phyloP scores from a whole-genome alignment of 2,113 vertebrate species.

The Coreoperca whiteheadi region DNA sequence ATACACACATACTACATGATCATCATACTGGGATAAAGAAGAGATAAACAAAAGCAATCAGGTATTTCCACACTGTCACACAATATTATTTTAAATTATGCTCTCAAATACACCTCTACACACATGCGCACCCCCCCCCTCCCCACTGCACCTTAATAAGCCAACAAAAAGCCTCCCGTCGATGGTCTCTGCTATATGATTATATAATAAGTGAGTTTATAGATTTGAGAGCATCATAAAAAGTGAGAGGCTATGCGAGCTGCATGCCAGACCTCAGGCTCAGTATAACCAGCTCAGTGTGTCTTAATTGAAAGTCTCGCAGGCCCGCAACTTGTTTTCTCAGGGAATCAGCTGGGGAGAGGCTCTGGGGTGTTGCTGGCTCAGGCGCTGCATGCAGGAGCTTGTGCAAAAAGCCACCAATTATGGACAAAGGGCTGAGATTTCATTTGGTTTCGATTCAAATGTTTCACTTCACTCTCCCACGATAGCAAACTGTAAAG shows the following conservation, averaged over 20 bases:
- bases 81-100: constrained; percentile 13
- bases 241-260: constrained; percentile 35
- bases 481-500: constrained; percentile 31
- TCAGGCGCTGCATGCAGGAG: constrained; percentile 63
- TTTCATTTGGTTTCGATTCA: constrained; percentile 59
- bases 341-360: constrained; percentile 73
- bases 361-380: constrained; percentile 71
- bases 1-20: background rate
- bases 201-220: constrained; percentile 71
- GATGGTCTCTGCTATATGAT: constrained; percentile 48
- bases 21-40: constrained; percentile 1
- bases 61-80: constrained; percentile 48
- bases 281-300: constrained; percentile 58
- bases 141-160: constrained; percentile 12
- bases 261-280: constrained; percentile 73
- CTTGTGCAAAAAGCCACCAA: constrained; percentile 63
- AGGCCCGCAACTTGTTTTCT: constrained; percentile 59
- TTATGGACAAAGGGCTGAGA: constrained; percentile 59
- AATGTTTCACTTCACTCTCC: constrained; percentile 45
- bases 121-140: constrained; percentile 11
- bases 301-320: constrained; percentile 75
- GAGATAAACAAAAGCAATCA: constrained; percentile 55
- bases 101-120: constrained; percentile 41
- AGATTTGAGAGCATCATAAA: constrained; percentile 73
- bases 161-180: constrained; percentile 41